Evolutionary conservation across 2,113 vertebrate genomes (phyloP), one percentile per base, ranked within the genome.

Genomic region (Colaptes auratus): DNA sequence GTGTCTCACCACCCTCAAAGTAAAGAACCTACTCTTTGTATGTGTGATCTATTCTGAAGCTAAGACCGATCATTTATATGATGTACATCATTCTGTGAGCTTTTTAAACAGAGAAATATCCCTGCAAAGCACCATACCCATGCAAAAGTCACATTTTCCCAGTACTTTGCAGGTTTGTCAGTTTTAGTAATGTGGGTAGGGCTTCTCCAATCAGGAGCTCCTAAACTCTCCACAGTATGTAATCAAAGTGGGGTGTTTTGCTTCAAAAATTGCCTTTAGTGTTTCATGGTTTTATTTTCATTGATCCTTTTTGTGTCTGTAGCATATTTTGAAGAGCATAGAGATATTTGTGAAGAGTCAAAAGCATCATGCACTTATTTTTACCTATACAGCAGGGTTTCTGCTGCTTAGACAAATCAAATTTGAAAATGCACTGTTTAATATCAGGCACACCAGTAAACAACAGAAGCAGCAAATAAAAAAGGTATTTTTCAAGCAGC

Each of bases 141-240:
- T 48, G 8, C 12, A 78, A 74, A 75, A 0, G 0, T 35, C 33
- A 44, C 39, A 31, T 70, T 60, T 90, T 19, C 17, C 7, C 6
- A 18, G 13, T 48, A 36, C 30, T 69, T 31, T 25, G 31, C 39
- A 89, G 28, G 6, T 69, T 83, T 82, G 16, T 48, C 55, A 58
- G 16, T 50, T 87, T 73, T 52, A 56, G 17, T 33, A 35, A 13
- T 11, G 19, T 30, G 16, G 23, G 8, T 42, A 72, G 15, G 30
- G 3, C 19, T 61, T 19, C 2, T 28, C 10, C n/a, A 82, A 31
- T 36, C 55, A n/a, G 10, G 24, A 85, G 31, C 72, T 86, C 84
- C 44, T 48, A 65, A 86, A 72, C 3, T 48, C 17, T n/a, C 67
- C 39, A 0, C 1, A 30, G 3, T 10, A 4, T 64, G 7, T 21